phyloP scores from a whole-genome alignment of 2,888 invertebrate genomes.

The Suillia variegata region DNA sequence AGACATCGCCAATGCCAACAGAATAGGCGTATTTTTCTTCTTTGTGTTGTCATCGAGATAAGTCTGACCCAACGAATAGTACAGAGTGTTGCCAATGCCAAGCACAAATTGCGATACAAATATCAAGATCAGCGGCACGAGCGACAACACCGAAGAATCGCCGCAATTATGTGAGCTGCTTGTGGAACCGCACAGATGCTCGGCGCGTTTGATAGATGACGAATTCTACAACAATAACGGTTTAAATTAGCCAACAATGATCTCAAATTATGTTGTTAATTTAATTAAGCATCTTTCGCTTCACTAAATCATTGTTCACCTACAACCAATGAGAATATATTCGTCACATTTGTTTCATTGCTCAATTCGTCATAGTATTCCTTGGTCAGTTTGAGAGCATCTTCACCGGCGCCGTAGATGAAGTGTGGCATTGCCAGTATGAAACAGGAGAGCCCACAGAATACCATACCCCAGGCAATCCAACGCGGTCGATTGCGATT shows the following conservation, averaged over 20 bases:
- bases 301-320: constrained; percentile 32
- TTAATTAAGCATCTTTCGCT: background rate
- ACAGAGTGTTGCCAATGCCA: constrained; percentile 71
- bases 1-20: constrained; percentile 62
- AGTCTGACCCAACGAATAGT: constrained; percentile 70
- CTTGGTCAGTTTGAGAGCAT: constrained; percentile 55
- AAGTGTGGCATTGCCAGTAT: constrained; percentile 68
- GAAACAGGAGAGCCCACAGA: constrained; percentile 68
- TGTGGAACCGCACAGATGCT: constrained; percentile 46
- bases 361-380: constrained; percentile 52
- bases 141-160: no score
- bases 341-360: constrained; percentile 24
- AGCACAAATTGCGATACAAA: constrained; percentile 73
- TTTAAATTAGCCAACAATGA: constrained; percentile 1
- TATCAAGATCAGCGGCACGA: constrained; percentile 67
- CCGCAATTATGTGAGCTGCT: no score
- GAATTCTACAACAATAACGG: constrained; percentile 34
- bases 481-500: constrained; percentile 70
- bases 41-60: constrained; percentile 74
- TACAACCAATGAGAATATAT: constrained; percentile 41
- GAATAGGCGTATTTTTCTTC: constrained; percentile 68
- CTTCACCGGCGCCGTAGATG: constrained; percentile 67
- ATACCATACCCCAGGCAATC: constrained; percentile 70
- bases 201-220: constrained; percentile 32
- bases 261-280: no score